phyloP scores from a whole-genome alignment of 2,888 invertebrate species.

The Limnephilus auricula region DNA sequence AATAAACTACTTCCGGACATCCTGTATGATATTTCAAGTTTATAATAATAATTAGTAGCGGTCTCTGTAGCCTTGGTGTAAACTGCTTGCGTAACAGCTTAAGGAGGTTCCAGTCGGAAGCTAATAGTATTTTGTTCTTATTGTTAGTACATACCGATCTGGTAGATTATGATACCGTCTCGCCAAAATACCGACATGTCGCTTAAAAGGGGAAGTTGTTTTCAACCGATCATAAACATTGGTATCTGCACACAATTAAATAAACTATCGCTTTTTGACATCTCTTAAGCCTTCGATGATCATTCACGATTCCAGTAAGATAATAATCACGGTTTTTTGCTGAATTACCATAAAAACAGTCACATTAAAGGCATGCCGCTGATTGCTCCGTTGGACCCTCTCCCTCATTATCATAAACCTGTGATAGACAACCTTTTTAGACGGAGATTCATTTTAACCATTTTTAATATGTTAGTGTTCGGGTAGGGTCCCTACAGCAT shows the following conservation, averaged over 20 bases:
- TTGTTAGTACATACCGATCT: not conserved
- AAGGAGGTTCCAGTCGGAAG: not conserved
- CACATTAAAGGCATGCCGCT: not conserved
- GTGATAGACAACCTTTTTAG: too few species aligned
- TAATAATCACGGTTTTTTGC: not conserved
- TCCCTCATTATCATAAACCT: not conserved
- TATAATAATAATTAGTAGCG: not conserved
- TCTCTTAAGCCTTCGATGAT: not conserved
- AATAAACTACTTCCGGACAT: too few species aligned
- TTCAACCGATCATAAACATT: not conserved
- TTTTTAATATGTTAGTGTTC: too few species aligned
- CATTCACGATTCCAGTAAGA: not conserved
- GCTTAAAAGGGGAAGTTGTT: not conserved
- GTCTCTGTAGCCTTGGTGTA: not conserved
- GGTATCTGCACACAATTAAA: not conserved
- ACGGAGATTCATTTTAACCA: too few species aligned
- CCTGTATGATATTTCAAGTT: too few species aligned
- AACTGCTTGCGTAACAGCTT: not conserved
- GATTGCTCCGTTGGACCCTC: not conserved
- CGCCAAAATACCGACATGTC: not conserved
- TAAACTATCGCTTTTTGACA: not conserved
- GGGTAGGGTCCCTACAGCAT: too few species aligned
- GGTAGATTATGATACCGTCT: not conserved
- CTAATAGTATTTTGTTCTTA: not conserved
- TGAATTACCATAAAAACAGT: not conserved